Evolutionary conservation across 2,113 vertebrate species (phyloP), one percentile per base, ranked within the genome.

Genomic region (Archilochus colubris): DNA sequence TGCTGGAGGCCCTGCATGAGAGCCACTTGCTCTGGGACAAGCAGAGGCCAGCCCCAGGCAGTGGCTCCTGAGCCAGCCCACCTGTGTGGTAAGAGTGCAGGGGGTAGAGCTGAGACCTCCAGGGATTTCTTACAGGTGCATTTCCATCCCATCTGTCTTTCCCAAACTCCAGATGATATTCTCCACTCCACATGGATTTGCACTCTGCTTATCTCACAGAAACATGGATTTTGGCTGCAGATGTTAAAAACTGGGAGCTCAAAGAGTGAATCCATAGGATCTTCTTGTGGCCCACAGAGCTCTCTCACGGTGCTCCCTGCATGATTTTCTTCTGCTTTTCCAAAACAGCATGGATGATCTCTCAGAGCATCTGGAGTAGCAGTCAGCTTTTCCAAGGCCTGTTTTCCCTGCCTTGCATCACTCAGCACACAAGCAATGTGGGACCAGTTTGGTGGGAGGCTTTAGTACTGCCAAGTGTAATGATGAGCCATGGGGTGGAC

Each of bases 361-460:
- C 77, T 89, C 55, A 25, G 72, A 88, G 79, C 44, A 63, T 75
- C 66, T 89, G 94, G 93, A 93, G 83, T 23, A 93, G 91, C 88
- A 81, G 57, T 64, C 82, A 93, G 72, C 73, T 91, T 91, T 94
- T 93, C 85, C 90, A 86, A 88, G 84, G 77, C 27, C 40, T 64
- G 33, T 59, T 89, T 31, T 58, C 79, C 61, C 80, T 88, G 88
- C 76, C 58, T 94, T 86, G 30, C 74, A 75, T 82, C 88, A 78
- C 66, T 75, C 53, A 66, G 48, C 82, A 48, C 38, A 63, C 64
- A 66, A 33, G 82, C 10, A 33, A 14, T 22, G 50, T 83, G 76
- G 50, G 89, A 72, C 68, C 76, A 68, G 28, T 70, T 80, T 91
- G 67, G 67, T 70, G 78, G 62, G 78, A 94, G 70, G 63, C 75